Percentiles rank a stretch among this genome's conserved stretches.
These are phyloP conservation scores for Anguilla anguilla DNA, from an alignment of 2,797 vertebrate species.

Conservation along the genomic window DNA sequence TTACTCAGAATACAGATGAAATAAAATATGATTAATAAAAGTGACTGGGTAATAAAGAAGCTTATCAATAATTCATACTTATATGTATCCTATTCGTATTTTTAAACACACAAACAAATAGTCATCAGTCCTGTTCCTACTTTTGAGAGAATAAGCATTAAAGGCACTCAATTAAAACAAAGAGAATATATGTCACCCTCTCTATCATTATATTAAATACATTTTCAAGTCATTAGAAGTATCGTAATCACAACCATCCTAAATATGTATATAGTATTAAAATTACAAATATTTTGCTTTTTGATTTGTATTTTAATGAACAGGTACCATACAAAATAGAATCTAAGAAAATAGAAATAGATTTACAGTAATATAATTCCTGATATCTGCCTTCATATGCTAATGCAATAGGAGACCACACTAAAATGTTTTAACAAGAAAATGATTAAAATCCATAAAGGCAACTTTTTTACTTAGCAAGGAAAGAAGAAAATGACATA, in stretches of 20 bases:
- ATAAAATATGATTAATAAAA: constrained; percentile 35
- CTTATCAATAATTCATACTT: constrained; percentile 28
- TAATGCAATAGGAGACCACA: background rate
- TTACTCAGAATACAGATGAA: constrained; percentile 37
- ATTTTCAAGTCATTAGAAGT: constrained; percentile 38
- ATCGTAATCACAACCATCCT: constrained; percentile 19
- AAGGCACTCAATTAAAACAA: constrained; percentile 48
- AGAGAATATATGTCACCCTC: background rate
- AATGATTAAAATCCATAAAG: constrained; percentile 14
- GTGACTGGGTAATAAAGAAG: constrained; percentile 18
- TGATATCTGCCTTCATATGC: constrained; percentile 21
- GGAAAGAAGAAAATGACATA: constrained; percentile 5
- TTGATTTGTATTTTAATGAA: constrained; percentile 12
- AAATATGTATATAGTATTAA: constrained; percentile 28
- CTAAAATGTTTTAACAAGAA: background rate
- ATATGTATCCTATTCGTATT: background rate
- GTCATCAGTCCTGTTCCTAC: constrained; percentile 26
- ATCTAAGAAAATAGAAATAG: constrained; percentile 9
- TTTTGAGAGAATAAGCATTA: constrained; percentile 33
- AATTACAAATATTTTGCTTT: constrained; percentile 19
- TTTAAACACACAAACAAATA: constrained; percentile 11
- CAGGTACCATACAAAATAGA: constrained; percentile 20
- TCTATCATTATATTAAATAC: constrained; percentile 2
- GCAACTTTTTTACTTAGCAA: background rate
- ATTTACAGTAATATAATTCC: constrained; percentile 10